Evolutionary conservation across 2,797 vertebrate species (phyloP), one percentile per base, ranked within the genome.

Genomic region (Enteromius thamalakanensis): DNA sequence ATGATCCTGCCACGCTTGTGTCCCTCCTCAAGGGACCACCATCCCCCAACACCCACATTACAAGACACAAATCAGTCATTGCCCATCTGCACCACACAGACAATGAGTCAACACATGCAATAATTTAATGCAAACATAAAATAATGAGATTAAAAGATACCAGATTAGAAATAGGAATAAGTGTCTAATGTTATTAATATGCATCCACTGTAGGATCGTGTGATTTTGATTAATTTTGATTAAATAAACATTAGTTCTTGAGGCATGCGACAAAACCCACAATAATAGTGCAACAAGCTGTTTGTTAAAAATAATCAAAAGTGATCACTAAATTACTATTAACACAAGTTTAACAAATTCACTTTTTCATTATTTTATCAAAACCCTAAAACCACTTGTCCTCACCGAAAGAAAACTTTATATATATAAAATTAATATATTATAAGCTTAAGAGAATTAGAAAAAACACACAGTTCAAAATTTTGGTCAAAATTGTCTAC

Each of bases 61-160:
- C 88, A 87, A 86, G 90, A 84, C 90, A 91, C 87, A 91, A 85
- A 87, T 87, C 88, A 86, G 89, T 86, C 85, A 92, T 85, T 88
- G 92, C 91, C 93, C 94, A 95, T 94, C 94, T 95, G 94, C 91
- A 92, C 58, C 42, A 12, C 79, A 77, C 81, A 85, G 86, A 90
- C 89, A 84, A 78, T 91, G 89, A 90, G 87, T 81, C 84, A 47
- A 85, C 60, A 69, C 40, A 76, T 47, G 34, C 62, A 70, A 70
- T 78, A 83, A 71, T 62, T 76, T 32, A 76, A 77, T 37, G 45
- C 58, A 53, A 49, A 42, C n/a, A 72, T 12, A 76, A 1, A 7
- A 76, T 58, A 67, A 64, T 49, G 9, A 65, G 32, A 53, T 76
- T 29, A 42, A 37, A 15, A 40, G 8, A 81, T 65, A 5, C n/a